These are phyloP conservation scores for Chelidonichthys spinosus DNA, from an alignment of 2,797 vertebrate species.

Conservation along the genomic window DNA sequence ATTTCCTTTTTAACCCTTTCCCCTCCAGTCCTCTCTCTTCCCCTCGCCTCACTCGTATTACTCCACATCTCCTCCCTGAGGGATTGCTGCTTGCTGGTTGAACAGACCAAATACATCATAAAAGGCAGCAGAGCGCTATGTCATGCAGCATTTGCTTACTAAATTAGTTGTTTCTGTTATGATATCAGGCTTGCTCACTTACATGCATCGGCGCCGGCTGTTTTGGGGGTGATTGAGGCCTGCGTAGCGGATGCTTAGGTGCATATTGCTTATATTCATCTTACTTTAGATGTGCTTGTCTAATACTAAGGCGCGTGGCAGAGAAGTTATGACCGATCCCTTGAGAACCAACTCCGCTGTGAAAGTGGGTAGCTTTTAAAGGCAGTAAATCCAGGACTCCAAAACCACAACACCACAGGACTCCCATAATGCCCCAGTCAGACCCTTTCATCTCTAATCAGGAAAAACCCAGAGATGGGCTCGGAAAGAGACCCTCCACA, in stretches of 20 bases:
- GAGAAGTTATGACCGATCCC: slow-evolving; percentile 32
- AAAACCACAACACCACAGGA: slow-evolving; percentile 28
- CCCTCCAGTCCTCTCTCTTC: slow-evolving; percentile 19
- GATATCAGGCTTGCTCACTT: slow-evolving; percentile 39
- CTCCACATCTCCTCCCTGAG: slow-evolving; percentile 39
- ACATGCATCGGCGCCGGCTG: slow-evolving; percentile 38
- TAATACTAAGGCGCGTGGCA: slow-evolving; percentile 24
- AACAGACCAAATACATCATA: slow-evolving; percentile 60
- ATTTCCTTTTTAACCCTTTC: slow-evolving; percentile 71
- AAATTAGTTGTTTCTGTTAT: slow-evolving; percentile 56
- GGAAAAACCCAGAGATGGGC: slow-evolving; percentile 21
- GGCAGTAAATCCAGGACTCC: slow-evolving; percentile 34
- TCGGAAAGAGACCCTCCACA: slow-evolving; percentile 26
- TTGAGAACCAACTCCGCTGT: slow-evolving; percentile 16
- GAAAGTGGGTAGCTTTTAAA: slow-evolving; percentile 25
- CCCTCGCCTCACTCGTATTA: slow-evolving; percentile 30
- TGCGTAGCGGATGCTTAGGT: slow-evolving; percentile 6
- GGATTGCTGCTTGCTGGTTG: slow-evolving; percentile 43
- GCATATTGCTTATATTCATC: slow-evolving; percentile 31
- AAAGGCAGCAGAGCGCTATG: slow-evolving; percentile 47
- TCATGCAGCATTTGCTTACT: slow-evolving; percentile 62
- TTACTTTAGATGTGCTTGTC: slow-evolving; percentile 39
- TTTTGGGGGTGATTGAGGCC: slow-evolving; percentile 31
- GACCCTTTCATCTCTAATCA: slow-evolving; percentile 55
- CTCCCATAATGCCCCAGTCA: slow-evolving; percentile 52